A percentile compares a stretch with the other conserved stretches of the same genome.
phyloP scores from a whole-genome alignment of 2,888 invertebrate species.

The Agriotes lineatus region DNA sequence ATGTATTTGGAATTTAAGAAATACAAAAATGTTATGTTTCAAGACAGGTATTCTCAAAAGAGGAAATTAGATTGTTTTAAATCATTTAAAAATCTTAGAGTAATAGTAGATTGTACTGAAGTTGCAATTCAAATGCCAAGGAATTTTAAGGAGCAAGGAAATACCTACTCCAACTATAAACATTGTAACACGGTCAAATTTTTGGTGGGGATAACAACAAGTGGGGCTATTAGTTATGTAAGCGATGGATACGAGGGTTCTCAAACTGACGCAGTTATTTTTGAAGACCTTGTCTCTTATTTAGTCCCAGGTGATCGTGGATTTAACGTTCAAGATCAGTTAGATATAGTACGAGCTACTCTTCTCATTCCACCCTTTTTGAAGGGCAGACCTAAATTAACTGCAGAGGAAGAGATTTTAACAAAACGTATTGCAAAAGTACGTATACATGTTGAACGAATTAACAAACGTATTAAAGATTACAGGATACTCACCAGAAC shows the following conservation, averaged over 20 bases:
- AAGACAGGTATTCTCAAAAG: background rate
- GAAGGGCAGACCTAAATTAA: background rate
- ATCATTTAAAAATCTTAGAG: background rate
- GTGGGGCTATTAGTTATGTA: constrained; percentile 2
- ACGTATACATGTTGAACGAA: background rate
- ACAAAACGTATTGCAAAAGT: background rate
- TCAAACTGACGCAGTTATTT: too few relatives aligned
- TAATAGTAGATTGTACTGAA: constrained; percentile 12
- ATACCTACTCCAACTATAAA: constrained; percentile 13
- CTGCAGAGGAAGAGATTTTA: background rate
- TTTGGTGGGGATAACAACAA: background rate
- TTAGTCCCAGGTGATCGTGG: too few relatives aligned
- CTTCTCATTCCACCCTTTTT: background rate
- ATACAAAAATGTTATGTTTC: background rate
- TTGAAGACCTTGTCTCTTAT: too few relatives aligned
- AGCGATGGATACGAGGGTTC: background rate
- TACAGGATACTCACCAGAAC: background rate
- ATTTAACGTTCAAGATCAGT: too few relatives aligned
- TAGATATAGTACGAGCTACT: background rate
- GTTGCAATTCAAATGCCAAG: constrained; percentile 11
- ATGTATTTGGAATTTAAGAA: background rate
- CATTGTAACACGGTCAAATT: constrained; percentile 12
- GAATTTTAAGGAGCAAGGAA: constrained; percentile 21
- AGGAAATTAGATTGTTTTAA: constrained; percentile 1
- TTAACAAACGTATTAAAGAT: background rate